Conservation (phyloP, 2,113 vertebrate species). For the Emydocephalus ijimae region DNA sequence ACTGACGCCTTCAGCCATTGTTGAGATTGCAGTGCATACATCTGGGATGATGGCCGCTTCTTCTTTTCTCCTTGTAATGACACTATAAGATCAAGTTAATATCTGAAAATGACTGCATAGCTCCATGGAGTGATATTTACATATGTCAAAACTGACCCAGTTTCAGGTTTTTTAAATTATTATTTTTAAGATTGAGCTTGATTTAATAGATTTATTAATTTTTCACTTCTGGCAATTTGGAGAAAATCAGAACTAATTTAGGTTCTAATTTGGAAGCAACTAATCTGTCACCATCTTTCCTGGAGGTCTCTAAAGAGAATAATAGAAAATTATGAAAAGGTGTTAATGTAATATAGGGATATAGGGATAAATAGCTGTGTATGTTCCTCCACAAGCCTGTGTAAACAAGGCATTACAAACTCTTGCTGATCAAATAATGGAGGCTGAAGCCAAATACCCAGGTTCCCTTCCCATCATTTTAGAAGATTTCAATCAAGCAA, state of each 20-base stretch:
- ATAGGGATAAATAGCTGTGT: too few species aligned
- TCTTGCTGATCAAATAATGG: too few species aligned
- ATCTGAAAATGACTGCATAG: background rate
- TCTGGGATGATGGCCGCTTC: background rate
- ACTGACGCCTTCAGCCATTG: background rate
- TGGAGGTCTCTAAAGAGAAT: background rate
- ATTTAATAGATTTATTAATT: background rate
- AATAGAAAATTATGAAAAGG: background rate
- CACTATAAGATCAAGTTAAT: background rate
- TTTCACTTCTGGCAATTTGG: background rate
- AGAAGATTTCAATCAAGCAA: too few species aligned
- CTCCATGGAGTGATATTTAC: background rate
- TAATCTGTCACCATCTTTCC: background rate
- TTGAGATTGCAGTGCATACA: background rate
- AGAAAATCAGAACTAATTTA: background rate
- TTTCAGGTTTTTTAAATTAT: background rate
- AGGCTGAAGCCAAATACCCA: too few species aligned
- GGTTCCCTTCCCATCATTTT: too few species aligned
- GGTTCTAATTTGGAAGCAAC: background rate
- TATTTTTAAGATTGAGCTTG: background rate
- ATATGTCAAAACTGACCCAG: background rate
- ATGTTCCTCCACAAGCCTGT: too few species aligned
- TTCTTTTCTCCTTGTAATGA: background rate
- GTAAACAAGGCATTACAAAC: too few species aligned
- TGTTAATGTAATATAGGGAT: background rate